Base-by-base conservation (phyloP, 2,888 invertebrate genomes). In the Gasteruption jaculator region DNA sequence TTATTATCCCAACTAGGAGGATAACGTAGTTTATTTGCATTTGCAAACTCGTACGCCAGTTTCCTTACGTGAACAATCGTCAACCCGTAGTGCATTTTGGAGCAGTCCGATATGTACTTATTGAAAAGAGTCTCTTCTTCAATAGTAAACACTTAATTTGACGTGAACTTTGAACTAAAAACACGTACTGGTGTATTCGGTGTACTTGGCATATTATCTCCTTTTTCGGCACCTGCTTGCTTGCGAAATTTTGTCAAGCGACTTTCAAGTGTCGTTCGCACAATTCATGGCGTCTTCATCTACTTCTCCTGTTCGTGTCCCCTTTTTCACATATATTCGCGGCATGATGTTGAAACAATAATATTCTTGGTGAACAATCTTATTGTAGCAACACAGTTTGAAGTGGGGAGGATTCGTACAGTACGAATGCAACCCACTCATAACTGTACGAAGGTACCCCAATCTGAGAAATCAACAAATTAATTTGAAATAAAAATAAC, bases 101-200 rank as follows among this genome's bases (percentile, higher is more conserved):
- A 26, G 24, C 46, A 48, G 8, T 22, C 21, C 15, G 21, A 16
- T 3, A 50, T 49, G 38, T 52, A 50, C 25, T 51, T 38, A 14
- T 42, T 43, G 10, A 43, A 43, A 30, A 31, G 42, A 11, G 21
- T 15, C 19, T 43, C 42, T 43, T 44, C 40, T 31, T 44, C 42
- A 15, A 34, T 48, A 6, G 46, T 44, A 45, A 57, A 57, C 10
- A 53, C 48, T 43, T 56, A 52, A 10, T 37, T n/a, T 11, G 38
- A 34, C 24, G 36, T 48, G 18, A 36, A 45, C 33, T 51, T 47
- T n/a, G 44, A 49, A 24, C 24, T 35, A 20, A 41, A 41, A 18
- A 12, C 16, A 22, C 32, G 21, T 6, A 10, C 27, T n/a, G 6
- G 5, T 8, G 5, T 7, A 8, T n/a, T n/a, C n/a, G n/a, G n/a